Evolutionary conservation across 2,888 invertebrate species (phyloP), one percentile per base, ranked within the genome.

Genomic region (Euphydryas editha): DNA sequence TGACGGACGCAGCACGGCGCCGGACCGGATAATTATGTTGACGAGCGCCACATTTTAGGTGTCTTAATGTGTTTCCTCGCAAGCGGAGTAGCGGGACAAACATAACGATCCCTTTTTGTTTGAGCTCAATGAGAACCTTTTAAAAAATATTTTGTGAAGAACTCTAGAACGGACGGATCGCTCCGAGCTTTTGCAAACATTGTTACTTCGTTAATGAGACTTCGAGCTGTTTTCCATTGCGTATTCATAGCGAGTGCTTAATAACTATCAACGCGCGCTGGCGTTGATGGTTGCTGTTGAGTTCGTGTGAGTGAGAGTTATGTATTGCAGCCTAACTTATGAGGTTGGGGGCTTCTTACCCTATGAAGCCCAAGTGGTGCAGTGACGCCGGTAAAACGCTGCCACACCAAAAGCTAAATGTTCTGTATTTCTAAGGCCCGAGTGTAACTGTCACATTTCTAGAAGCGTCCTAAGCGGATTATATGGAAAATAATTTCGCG

Each of bases 21-120:
- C 36, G 63, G 51, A 64, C 63, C 63, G 63, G 63, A 64, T 64
- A 64, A 64, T 64, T 64, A 64, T 51, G 57, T 49, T 59, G 63
- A 64, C 58, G 63, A 64, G 63, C 49, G 46, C 21, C 49, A 57
- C 51, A 64, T 58, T 64, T 64, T 64, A 59, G 58, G 63, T 58
- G 51, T 59, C 63, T 64, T 64, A 47, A 63, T 58, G 49, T 49
- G 54, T 63, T 63, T 51, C 39, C 49, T 42, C 36, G 57, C 21
- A 13, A 39, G 58, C 58, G 51, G 57, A 37, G 46, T 5, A 58
- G 24, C 24, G 51, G 17, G 17, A 54, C 17, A 54, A 54, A 54
- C 36, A 54, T 54, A 54, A 54, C 36, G 54, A 54, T 36, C 54
- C 17, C 54, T 36, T 54, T 54, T 54, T 54, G 36, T 30, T 54